A percentile compares a stretch with the other conserved stretches of the same genome.
Conservation (phyloP, 2,113 vertebrate genomes). For the Burhinus bistriatus region DNA sequence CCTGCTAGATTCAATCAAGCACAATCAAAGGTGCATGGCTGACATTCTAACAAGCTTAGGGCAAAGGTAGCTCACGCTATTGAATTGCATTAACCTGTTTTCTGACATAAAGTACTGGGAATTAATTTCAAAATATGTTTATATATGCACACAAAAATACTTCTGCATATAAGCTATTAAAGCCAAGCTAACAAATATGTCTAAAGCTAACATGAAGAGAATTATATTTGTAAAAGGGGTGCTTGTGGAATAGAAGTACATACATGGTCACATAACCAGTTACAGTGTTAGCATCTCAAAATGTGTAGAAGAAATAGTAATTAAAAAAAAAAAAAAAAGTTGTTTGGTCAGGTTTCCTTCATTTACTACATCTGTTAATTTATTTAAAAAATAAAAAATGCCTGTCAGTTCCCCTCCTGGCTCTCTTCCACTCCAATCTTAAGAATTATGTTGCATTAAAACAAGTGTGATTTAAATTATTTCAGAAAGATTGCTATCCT, state of each 20-base stretch:
- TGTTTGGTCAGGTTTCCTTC: not conserved
- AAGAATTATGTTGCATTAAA: not conserved
- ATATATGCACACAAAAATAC: not conserved
- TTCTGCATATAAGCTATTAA: not conserved
- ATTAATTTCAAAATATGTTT: constrained; percentile 6
- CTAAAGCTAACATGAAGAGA: not conserved
- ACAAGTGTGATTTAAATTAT: not conserved
- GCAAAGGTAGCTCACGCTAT: constrained; percentile 6
- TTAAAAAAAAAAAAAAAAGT: not conserved
- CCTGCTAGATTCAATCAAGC: constrained; percentile 38
- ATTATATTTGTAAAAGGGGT: not conserved
- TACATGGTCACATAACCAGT: not conserved
- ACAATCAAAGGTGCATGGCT: constrained; percentile 33
- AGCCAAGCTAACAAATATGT: not conserved
- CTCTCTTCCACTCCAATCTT: not conserved
- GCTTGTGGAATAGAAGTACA: not conserved
- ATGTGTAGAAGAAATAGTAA: not conserved
- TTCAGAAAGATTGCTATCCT: not conserved
- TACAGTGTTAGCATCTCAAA: not conserved
- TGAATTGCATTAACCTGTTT: constrained; percentile 34
- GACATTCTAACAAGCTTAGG: constrained; percentile 47
- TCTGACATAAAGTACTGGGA: not conserved
- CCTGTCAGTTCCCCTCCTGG: not conserved
- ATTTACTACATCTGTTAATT: not conserved
- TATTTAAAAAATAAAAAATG: not conserved